A percentile compares a stretch with the other conserved stretches of the same genome.
Conservation (phyloP, 2,888 invertebrate species). For the Tyria jacobaeae region DNA sequence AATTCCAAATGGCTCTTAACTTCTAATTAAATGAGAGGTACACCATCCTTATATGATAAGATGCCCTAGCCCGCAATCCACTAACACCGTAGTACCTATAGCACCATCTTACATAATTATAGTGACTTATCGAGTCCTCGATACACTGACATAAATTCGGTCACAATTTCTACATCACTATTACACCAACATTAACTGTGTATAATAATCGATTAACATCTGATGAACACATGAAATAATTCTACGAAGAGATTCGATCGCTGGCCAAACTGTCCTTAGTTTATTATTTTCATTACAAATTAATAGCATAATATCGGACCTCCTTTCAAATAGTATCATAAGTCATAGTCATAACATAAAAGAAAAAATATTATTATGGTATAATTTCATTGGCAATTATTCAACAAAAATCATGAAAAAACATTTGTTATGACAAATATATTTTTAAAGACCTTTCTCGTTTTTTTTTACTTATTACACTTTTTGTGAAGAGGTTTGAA, state of each 20-base stretch:
- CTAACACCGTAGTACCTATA: constrained; percentile 66
- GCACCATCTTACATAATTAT: constrained; percentile 69
- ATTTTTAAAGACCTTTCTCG: too few relatives aligned
- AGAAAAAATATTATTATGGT: too few relatives aligned
- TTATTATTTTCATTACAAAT: background rate
- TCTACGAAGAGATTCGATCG: constrained; percentile 38
- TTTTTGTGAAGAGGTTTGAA: too few relatives aligned
- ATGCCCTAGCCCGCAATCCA: constrained; percentile 50
- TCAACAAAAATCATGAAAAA: too few relatives aligned
- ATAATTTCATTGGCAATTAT: too few relatives aligned
- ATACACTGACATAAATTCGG: constrained; percentile 75
- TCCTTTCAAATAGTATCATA: too few relatives aligned
- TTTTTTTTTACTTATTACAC: too few relatives aligned
- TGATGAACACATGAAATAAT: constrained; percentile 64
- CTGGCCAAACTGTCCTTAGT: background rate
- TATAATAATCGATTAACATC: constrained; percentile 55
- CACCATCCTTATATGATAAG: constrained; percentile 28
- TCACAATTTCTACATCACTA: constrained; percentile 62
- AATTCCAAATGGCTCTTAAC: constrained; percentile 57
- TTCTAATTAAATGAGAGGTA: constrained; percentile 33
- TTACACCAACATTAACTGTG: constrained; percentile 57
- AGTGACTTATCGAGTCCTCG: constrained; percentile 47
- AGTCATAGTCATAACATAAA: too few relatives aligned
- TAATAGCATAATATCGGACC: background rate
- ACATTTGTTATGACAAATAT: too few relatives aligned